phyloP scores from a whole-genome alignment of 2,797 vertebrate genomes.

The Passerculus sandwichensis region DNA sequence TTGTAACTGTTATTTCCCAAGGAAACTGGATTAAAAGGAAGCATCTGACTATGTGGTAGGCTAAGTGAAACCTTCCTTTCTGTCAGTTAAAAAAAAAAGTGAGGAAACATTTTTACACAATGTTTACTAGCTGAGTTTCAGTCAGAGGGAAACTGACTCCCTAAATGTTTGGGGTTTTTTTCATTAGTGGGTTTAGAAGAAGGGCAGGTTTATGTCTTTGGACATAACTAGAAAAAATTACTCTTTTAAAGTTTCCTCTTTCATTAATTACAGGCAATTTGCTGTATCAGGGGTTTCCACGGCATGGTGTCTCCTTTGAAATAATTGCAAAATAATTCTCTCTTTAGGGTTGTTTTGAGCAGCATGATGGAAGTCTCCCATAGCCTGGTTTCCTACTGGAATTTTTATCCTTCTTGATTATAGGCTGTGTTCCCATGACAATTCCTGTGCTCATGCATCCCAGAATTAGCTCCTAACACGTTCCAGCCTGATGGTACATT shows the following conservation, averaged over 20 bases:
- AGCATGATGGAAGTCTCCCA: background rate
- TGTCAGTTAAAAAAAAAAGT: background rate
- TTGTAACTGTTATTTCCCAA: background rate
- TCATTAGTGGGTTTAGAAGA: background rate
- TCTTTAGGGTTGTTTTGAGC: slow-evolving; percentile 1
- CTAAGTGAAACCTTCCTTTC: background rate
- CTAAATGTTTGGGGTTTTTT: rapidly evolving
- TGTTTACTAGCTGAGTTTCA: background rate
- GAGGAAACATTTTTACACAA: background rate
- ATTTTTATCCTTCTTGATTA: slow-evolving; percentile 64
- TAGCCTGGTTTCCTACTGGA: slow-evolving; percentile 20
- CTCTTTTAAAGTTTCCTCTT: background rate
- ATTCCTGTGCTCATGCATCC: slow-evolving; percentile 55
- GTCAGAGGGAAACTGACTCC: background rate
- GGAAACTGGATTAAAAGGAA: background rate
- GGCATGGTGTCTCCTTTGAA: background rate
- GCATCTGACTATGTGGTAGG: background rate
- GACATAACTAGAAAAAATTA: background rate
- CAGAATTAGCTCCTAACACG: slow-evolving; percentile 66
- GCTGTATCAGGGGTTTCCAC: background rate
- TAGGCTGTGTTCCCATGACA: slow-evolving; percentile 61
- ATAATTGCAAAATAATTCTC: slow-evolving; percentile 7
- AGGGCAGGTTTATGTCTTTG: background rate
- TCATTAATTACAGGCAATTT: background rate
- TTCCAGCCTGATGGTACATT: slow-evolving; percentile 64